Base-by-base conservation (phyloP, 2,888 invertebrate genomes). In the Neelides folsomi region DNA sequence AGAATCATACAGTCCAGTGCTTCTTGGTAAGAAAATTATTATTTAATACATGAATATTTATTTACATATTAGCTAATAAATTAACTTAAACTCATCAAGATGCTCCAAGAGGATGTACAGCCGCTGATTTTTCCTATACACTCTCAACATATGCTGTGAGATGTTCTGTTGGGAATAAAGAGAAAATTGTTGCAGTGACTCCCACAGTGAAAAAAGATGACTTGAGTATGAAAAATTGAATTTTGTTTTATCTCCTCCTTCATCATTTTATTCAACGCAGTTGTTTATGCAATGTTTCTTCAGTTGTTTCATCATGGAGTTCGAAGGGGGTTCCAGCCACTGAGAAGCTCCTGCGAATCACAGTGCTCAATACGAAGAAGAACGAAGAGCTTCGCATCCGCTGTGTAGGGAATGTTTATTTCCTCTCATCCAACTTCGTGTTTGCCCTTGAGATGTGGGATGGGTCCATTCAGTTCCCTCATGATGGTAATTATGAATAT, bases 91-190 rank as follows among this genome's bases (percentile, higher is more conserved):
- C n/a, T n/a, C n/a, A n/a, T n/a, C n/a, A n/a, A 1, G 63, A 61
- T 46, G 61, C 63, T 16, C 63, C 63, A 5, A 48, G 47, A 15
- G 63, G 63, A 5, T 63, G 63, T 41, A 52, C 57, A 2, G 63
- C 60, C 0, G 48, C 57, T 8, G 61, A 63, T 40, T 55, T 63
- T 27, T 49, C 56, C 6, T 51, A 57, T 15, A 55, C 55, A 15
- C 54, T 63, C 20, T 56, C 60, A 27, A 63, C 59, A 37, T 61
- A 61, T 38, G 57, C 56, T 5, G 54, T 58, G 52, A 57, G 49
- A 45, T 63, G 63, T 34, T 53, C 55, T 9, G 47, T 60, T 19
- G 63, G 63, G 2, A 53, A 53, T 4, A 45, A 43, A 9, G 19
- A 46, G 19, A 53, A 53, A 51, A 52, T 52, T 13, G 47, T 55